Evolutionary conservation across 2,113 vertebrate species (phyloP), one percentile per base, ranked within the genome.

Genomic region (Rhinopomastus cyanomelas): DNA sequence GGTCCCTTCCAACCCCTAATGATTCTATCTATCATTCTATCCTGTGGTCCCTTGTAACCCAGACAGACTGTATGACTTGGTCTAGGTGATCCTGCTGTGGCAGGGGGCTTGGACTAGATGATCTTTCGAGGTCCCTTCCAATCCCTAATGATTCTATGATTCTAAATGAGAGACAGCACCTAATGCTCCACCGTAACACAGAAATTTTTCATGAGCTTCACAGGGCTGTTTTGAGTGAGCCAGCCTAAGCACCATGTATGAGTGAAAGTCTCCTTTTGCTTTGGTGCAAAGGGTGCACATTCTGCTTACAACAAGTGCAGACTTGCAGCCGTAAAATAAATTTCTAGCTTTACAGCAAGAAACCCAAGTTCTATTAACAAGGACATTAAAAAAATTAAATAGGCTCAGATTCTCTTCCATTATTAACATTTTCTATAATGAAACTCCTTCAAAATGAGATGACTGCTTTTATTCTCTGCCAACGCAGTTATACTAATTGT

Each of bases 381-480:
- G 18, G 27, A 49, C 51, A 64, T 52, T 6, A 91, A 72, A 77
- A 42, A 74, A 84, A 37, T 22, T 16, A 68, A 94, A 42, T 42
- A 17, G 29, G 49, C 16, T 69, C 42, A 37, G 15, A 61, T 6
- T 92, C 90, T 88, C 52, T 8, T 21, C 48, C 65, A 59, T 49
- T 72, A 80, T 73, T 85, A 88, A 39, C 18, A 62, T 77, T 93
- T 88, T 80, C 60, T 46, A 22, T 59, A 84, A 66, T 77, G 52
- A 60, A 89, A 23, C 25, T 62, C 20, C 55, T 44, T 72, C n/a
- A 46, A 39, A 90, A 73, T 27, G 10, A n/a, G 32, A 71, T 18
- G 19, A 30, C 56, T 59, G 32, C 81, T 94, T 94, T 87, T 74
- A 81, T 89, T 84, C 74, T 59, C 34, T 83, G 81, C 73, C 68